Conservation (phyloP, 2,113 vertebrate genomes). For the Nycticebus coucang region DNA sequence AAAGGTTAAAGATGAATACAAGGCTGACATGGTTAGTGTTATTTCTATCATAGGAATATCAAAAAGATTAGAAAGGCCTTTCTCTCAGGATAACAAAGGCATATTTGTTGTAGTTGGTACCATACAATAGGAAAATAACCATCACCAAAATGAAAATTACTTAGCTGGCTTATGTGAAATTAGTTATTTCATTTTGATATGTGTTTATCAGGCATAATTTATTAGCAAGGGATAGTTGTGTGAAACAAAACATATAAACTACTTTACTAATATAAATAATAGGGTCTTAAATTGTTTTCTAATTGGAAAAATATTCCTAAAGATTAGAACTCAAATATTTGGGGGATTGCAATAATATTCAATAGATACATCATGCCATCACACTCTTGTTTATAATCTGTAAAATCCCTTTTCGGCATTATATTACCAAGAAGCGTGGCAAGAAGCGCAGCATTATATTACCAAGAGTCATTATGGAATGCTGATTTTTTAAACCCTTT, state of each 20-base stretch:
- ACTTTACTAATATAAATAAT: background rate
- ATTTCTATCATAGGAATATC: background rate
- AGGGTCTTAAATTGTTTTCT: constrained; percentile 45
- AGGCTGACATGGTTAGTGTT: background rate
- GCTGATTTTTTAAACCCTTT: background rate
- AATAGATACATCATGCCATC: background rate
- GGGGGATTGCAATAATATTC: constrained; percentile 5
- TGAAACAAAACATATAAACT: constrained; percentile 44
- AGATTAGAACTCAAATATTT: constrained; percentile 5
- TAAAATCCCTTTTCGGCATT: background rate
- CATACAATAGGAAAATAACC: background rate
- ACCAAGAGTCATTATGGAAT: background rate
- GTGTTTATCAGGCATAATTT: constrained; percentile 16
- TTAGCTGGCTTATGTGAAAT: background rate
- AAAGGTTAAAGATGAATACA: background rate
- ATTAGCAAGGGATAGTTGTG: background rate
- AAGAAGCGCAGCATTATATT: background rate
- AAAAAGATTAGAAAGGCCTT: background rate
- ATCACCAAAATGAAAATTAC: constrained; percentile 25
- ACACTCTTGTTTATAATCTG: background rate
- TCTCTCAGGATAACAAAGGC: background rate
- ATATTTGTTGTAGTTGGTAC: background rate
- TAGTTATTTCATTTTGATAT: constrained; percentile 47
- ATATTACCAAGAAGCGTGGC: background rate
- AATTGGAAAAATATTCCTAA: constrained; percentile 11